Evolutionary conservation across 2,113 vertebrate genomes (phyloP).

Genomic region (Peucedramus taeniatus): DNA sequence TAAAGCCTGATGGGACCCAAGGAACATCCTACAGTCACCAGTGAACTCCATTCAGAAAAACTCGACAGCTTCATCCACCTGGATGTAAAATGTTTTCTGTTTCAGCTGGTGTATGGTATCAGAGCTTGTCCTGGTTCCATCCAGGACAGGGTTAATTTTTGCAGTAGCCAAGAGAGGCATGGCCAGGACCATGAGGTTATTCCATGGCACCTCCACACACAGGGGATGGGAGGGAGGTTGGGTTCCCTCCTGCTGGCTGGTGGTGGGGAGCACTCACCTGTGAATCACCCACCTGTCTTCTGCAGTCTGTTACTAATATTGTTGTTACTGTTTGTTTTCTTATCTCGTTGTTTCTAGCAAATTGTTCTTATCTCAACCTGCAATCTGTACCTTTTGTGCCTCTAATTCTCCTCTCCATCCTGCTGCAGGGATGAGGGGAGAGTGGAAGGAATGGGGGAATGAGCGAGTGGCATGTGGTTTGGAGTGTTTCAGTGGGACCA

Average conservation of each 20-base stretch:
- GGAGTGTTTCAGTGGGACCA: not conserved
- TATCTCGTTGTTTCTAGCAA: not conserved
- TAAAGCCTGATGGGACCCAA: not conserved
- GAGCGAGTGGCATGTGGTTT: rapidly evolving
- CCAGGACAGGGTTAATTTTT: not conserved
- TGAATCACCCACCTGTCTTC: rapidly evolving
- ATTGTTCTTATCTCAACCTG: not conserved
- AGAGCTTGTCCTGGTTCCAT: not conserved
- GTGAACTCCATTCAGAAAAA: not conserved
- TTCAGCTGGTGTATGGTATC: not conserved
- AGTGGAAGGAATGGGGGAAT: not conserved
- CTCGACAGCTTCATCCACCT: rapidly evolving
- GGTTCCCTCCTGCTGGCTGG: not conserved
- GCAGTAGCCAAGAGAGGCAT: not conserved
- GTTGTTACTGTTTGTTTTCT: not conserved
- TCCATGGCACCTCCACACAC: not conserved
- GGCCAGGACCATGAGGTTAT: not conserved
- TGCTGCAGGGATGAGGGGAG: not conserved
- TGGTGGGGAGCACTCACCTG: not conserved
- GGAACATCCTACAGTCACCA: not conserved
- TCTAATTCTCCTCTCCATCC: not conserved
- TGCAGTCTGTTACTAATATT: not conserved
- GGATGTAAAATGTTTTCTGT: not conserved
- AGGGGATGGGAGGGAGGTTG: not conserved
- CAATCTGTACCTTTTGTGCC: rapidly evolving